phyloP scores from a whole-genome alignment of 2,113 vertebrate genomes.

The Rhabdomys dilectus region DNA sequence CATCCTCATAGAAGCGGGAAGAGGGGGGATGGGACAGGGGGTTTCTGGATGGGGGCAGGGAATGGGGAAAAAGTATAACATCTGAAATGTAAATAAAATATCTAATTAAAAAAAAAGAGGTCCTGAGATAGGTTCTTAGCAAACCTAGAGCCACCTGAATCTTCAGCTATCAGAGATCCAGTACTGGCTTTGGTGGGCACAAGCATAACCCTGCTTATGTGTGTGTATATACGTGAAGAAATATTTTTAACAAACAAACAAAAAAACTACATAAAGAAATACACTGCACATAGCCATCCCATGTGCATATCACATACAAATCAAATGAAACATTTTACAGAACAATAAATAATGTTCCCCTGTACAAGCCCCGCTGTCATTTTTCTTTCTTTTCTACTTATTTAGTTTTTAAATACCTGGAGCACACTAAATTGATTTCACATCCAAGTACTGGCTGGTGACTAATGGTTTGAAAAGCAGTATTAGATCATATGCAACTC shows the following conservation, averaged over 20 bases:
- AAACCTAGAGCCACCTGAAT: too few species aligned
- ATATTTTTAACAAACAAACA: neutral
- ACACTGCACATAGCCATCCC: neutral
- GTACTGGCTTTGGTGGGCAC: neutral
- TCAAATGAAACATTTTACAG: neutral
- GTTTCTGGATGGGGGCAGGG: too few species aligned
- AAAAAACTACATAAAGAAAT: neutral
- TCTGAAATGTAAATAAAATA: too few species aligned
- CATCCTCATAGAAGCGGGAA: too few species aligned
- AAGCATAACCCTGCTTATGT: neutral
- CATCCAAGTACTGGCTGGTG: neutral
- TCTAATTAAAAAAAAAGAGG: too few species aligned
- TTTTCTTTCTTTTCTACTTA: neutral
- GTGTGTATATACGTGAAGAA: neutral
- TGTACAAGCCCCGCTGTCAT: neutral
- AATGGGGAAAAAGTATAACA: too few species aligned
- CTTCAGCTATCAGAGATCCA: neutral
- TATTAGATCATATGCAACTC: neutral
- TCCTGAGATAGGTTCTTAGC: neutral
- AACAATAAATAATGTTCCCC: neutral
- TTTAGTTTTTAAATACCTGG: conserved; percentile 37
- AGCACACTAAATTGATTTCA: conserved; percentile 20
- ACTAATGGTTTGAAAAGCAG: conserved; percentile 24
- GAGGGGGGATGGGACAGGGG: too few species aligned
- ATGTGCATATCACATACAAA: neutral